phyloP scores from a whole-genome alignment of 2,113 vertebrate species.

The Tretioscincus oriximinensis region DNA sequence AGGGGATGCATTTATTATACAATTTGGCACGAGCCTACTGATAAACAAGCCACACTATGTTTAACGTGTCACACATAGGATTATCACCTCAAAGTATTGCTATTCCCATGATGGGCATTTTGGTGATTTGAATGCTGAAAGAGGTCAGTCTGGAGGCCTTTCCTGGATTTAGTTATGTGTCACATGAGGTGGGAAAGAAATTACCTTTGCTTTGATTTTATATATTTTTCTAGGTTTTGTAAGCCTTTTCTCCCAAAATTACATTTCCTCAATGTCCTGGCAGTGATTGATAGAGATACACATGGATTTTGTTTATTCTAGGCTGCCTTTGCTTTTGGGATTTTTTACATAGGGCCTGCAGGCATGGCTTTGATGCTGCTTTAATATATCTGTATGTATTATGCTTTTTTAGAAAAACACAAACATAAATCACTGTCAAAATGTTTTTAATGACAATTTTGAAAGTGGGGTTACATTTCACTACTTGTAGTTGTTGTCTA shows the following conservation, averaged over 20 bases:
- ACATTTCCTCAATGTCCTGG: conserved; percentile 45
- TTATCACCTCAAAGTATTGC: not conserved
- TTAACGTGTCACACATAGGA: not conserved
- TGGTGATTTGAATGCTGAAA: not conserved
- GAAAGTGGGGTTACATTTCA: conserved; percentile 63
- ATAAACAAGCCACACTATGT: not conserved
- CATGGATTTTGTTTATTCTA: conserved; percentile 74
- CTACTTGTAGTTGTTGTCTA: conserved; percentile 52
- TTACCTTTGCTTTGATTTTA: conserved; percentile 20
- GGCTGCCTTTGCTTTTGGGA: conserved; percentile 59
- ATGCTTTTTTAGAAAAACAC: conserved; percentile 47
- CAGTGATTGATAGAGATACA: conserved; percentile 60
- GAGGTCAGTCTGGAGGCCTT: conserved; percentile 17
- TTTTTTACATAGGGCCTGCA: conserved; percentile 66
- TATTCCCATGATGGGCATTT: not conserved
- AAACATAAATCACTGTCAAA: conserved; percentile 64
- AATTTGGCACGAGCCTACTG: not conserved
- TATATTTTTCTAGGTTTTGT: conserved; percentile 32
- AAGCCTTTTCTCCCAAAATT: conserved; percentile 46
- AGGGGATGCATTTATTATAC: conserved; percentile 32
- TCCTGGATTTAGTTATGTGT: not conserved
- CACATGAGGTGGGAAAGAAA: conserved; percentile 7
- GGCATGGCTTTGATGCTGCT: conserved; percentile 72
- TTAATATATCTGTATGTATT: conserved; percentile 63
- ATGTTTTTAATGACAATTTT: conserved; percentile 48